phyloP scores from a whole-genome alignment of 1,140 invertebrate genomes.

The Stenopsyche tienmushanensis region DNA sequence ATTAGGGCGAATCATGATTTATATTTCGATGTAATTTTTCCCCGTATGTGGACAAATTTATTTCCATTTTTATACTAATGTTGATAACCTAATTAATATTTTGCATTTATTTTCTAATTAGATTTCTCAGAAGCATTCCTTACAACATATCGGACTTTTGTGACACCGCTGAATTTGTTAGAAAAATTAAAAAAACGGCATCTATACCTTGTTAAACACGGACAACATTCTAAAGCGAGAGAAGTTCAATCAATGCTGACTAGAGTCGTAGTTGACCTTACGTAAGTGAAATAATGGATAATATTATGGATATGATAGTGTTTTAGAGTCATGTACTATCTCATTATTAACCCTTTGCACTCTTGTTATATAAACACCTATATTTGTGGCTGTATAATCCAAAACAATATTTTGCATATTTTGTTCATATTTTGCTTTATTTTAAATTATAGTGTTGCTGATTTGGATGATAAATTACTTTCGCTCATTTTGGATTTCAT shows the following conservation, averaged over 20 bases:
- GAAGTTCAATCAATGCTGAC: conserved; percentile 89
- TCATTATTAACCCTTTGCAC: no score
- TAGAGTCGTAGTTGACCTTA: conserved; percentile 89
- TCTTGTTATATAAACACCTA: no score
- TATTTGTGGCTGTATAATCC: no score
- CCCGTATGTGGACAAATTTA: no score
- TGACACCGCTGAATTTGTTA: conserved; percentile 84
- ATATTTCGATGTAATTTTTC: no score
- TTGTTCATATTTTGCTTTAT: conserved; percentile 1
- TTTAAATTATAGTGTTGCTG: conserved; percentile 66
- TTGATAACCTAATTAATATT: no score
- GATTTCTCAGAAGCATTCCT: conserved; percentile 95
- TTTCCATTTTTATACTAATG: no score
- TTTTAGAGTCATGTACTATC: no score
- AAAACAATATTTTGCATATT: neutral
- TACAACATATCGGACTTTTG: conserved; percentile 94
- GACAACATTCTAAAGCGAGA: conserved; percentile 77
- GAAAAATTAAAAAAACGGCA: conserved; percentile 80
- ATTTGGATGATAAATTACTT: conserved; percentile 74
- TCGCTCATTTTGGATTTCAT: conserved; percentile 84
- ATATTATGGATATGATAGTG: neutral
- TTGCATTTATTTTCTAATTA: conserved; percentile 48
- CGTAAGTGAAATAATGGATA: conserved; percentile 63
- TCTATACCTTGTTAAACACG: conserved; percentile 72
- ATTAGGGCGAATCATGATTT: no score